These are phyloP conservation scores for Sycophila sp. DNA, from an alignment of 1,140 invertebrate genomes.

Conservation along the genomic window DNA sequence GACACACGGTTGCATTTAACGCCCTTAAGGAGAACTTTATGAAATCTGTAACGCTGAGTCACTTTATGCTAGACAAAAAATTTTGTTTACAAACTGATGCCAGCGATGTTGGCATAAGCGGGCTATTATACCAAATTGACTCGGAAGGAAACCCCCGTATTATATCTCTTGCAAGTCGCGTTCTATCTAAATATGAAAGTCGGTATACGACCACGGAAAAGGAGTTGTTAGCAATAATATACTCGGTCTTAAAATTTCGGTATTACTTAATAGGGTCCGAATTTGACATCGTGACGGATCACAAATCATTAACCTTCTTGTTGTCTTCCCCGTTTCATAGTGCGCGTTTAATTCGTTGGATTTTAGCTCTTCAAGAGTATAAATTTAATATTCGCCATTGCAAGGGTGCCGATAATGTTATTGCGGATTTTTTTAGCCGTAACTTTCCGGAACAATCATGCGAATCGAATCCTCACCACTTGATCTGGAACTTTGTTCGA, in stretches of 20 bases:
- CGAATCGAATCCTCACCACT: no score
- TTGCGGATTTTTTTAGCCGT: constrained; percentile 33
- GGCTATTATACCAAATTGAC: constrained; percentile 40
- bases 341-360: constrained; percentile 60
- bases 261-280: constrained; percentile 41
- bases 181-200: constrained; percentile 17
- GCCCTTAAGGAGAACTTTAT: constrained; percentile 38
- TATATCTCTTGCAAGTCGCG: constrained; percentile 36
- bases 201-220: constrained; percentile 52
- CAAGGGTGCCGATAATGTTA: constrained; percentile 35
- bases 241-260: constrained; percentile 50
- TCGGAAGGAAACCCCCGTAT: constrained; percentile 14
- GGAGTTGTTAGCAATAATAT: constrained; percentile 52
- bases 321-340: constrained; percentile 55
- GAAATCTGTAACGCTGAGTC: constrained; percentile 10
- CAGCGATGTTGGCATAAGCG: constrained; percentile 34
- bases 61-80: background rate
- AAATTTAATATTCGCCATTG: constrained; percentile 55
- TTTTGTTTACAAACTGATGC: constrained; percentile 40
- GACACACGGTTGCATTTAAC: constrained; percentile 27
- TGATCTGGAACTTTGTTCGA: background rate
- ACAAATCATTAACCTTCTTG: constrained; percentile 61
- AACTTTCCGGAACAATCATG: background rate
- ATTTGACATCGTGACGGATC: constrained; percentile 62
- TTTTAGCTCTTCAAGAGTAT: constrained; percentile 58